Conservation (phyloP, 2,113 vertebrate species). For the Anguilla japonica region DNA sequence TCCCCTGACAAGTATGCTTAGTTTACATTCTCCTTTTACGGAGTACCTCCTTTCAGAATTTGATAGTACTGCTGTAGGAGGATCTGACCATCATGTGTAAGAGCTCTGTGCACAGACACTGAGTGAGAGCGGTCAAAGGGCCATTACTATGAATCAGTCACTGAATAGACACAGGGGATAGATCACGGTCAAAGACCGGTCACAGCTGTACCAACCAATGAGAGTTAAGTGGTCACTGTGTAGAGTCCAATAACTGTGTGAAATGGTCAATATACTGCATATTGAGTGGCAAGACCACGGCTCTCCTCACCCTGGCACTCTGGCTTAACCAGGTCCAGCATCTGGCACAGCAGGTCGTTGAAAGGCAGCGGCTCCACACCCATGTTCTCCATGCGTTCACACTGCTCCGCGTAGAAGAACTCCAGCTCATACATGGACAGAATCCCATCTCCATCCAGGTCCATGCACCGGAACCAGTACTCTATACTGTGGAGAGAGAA, state of each 20-base stretch:
- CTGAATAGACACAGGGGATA: no score
- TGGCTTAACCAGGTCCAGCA: constrained; percentile 95
- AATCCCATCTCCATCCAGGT: constrained; percentile 89
- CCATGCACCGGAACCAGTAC: constrained; percentile 99
- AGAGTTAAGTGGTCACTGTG: not conserved
- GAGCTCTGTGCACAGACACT: no score
- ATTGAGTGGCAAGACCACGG: not conserved
- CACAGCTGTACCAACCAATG: not conserved
- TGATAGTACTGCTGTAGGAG: no score
- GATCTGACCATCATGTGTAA: no score
- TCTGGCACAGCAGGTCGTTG: constrained; percentile 93
- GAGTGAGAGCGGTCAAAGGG: not conserved
- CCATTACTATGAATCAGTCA: no score
- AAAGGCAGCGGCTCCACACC: constrained; percentile 96
- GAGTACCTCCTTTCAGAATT: no score
- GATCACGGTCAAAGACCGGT: not conserved
- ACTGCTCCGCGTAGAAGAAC: constrained; percentile 95
- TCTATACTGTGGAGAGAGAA: not conserved
- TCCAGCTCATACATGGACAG: constrained; percentile 98
- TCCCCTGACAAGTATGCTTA: no score
- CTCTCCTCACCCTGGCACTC: constrained; percentile 76
- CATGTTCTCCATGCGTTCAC: constrained; percentile 95
- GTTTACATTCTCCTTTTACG: no score
- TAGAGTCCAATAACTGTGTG: not conserved
- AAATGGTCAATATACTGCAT: not conserved